Conservation (phyloP, 2,888 invertebrate genomes). For the Seladonia tumulorum region DNA sequence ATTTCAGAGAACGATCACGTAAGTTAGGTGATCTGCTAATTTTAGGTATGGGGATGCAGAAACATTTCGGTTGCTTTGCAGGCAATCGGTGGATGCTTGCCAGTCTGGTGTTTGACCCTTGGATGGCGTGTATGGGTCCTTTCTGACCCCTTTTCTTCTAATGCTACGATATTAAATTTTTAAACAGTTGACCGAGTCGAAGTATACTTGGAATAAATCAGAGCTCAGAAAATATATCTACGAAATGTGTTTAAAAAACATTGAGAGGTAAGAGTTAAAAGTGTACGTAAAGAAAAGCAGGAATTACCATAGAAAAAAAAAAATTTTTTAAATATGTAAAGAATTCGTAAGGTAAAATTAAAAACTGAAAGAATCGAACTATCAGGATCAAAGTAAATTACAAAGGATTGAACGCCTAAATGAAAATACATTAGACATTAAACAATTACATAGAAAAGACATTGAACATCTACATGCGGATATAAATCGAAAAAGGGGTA, state of each 20-base stretch:
- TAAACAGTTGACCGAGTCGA: too few species aligned
- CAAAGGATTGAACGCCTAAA: background rate
- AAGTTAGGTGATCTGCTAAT: background rate
- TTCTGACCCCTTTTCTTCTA: background rate
- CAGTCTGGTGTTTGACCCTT: background rate
- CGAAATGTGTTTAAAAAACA: too few species aligned
- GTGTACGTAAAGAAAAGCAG: background rate
- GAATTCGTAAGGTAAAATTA: conserved; percentile 1
- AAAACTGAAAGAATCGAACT: background rate
- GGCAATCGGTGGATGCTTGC: background rate
- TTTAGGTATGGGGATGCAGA: background rate
- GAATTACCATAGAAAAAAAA: background rate
- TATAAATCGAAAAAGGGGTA: background rate
- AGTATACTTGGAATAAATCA: too few species aligned
- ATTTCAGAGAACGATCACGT: background rate
- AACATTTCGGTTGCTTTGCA: background rate
- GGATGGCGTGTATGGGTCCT: background rate
- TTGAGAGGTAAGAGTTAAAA: too few species aligned
- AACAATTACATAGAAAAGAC: too few species aligned
- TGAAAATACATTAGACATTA: background rate
- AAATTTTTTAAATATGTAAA: background rate
- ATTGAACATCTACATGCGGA: background rate
- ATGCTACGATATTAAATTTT: background rate
- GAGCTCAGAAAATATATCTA: too few species aligned
- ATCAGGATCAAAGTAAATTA: too few species aligned